phyloP scores from a whole-genome alignment of 2,113 vertebrate genomes.

The Ahaetulla prasina region DNA sequence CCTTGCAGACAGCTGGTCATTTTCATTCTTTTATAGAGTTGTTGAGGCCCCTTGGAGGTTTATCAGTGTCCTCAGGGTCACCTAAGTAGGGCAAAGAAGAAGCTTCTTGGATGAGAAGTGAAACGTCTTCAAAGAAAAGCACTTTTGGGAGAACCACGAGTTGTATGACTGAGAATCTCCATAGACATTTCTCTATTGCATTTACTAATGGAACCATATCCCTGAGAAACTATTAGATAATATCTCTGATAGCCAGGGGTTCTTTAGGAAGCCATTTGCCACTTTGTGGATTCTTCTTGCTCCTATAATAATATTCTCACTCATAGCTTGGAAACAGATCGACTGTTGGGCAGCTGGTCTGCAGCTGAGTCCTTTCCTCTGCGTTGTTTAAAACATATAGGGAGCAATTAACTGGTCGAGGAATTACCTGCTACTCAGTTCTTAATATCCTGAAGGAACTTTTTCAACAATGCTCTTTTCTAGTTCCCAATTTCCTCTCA shows the following conservation, averaged over 20 bases:
- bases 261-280: neutral
- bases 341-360: constrained; percentile 59
- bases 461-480: constrained; percentile 38
- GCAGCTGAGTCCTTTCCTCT: constrained; percentile 60
- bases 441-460: constrained; percentile 57
- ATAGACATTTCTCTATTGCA: neutral
- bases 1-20: too few relatives aligned
- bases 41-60: too few relatives aligned
- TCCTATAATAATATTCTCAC: neutral
- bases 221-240: neutral
- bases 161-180: too few relatives aligned
- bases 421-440: neutral
- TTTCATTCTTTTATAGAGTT: too few relatives aligned
- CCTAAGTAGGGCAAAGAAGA: too few relatives aligned
- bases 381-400: constrained; percentile 61
- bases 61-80: too few relatives aligned
- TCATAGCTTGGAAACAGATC: constrained; percentile 48
- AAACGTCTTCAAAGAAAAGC: too few relatives aligned
- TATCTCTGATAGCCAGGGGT: neutral
- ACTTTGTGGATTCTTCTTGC: neutral
- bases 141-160: too few relatives aligned
- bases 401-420: constrained; percentile 58
- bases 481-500: constrained; percentile 29
- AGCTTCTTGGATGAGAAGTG: too few relatives aligned
- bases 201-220: neutral